phyloP scores from a whole-genome alignment of 1,140 invertebrate species.

The Scaptomyza graminum region DNA sequence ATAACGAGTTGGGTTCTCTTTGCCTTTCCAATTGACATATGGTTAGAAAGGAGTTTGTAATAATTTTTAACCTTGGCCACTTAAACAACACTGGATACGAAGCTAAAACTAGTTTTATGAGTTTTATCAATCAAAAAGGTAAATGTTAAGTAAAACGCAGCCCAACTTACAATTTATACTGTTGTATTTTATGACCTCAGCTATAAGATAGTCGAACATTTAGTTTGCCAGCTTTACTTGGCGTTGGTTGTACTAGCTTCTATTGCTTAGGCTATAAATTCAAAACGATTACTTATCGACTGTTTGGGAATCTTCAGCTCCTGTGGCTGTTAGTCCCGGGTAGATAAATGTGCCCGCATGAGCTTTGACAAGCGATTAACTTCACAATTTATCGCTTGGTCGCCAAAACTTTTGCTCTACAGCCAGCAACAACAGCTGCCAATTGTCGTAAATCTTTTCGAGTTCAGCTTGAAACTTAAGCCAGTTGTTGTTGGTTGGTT shows the following conservation, averaged over 20 bases:
- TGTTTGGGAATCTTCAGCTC: conserved; percentile 27
- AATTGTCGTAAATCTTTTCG: conserved; percentile 74
- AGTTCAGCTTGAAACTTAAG: conserved; percentile 17
- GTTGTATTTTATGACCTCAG: conserved; percentile 21
- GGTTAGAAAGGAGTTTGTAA: conserved; percentile 32
- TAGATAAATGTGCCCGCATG: conserved; percentile 76
- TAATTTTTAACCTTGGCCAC: background rate
- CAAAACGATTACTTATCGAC: conserved; percentile 25
- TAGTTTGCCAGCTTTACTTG: too few relatives aligned
- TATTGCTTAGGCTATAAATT: conserved; percentile 21
- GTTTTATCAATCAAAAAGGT: conserved; percentile 24
- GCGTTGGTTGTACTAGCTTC: background rate
- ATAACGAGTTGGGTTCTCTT: background rate
- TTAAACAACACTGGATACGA: background rate
- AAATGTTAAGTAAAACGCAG: conserved; percentile 31
- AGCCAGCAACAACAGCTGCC: conserved; percentile 16
- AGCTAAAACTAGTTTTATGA: conserved; percentile 21
- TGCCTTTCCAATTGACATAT: conserved; percentile 8
- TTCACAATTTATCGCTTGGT: conserved; percentile 71
- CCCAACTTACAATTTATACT: conserved; percentile 5
- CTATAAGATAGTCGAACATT: background rate
- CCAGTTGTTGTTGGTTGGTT: conserved; percentile 18
- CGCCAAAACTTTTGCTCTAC: conserved; percentile 7
- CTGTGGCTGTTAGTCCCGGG: conserved; percentile 17
- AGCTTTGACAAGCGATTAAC: conserved; percentile 81